Conservation (phyloP, 2,888 invertebrate genomes). For the Nomada ruficornis region DNA sequence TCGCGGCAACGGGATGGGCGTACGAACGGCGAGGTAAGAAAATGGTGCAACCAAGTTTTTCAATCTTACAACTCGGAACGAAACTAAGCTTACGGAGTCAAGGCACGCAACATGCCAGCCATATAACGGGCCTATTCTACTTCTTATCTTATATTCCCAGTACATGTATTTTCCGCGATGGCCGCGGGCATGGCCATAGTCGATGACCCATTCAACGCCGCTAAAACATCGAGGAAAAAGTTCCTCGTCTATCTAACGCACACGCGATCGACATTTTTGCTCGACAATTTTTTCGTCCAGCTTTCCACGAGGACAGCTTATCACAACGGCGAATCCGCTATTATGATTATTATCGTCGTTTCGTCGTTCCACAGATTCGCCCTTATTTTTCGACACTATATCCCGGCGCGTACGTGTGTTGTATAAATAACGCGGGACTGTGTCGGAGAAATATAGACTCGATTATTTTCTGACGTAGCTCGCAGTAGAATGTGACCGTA, state of each 20-base stretch:
- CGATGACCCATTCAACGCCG: slow-evolving; percentile 33
- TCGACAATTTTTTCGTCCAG: slow-evolving; percentile 2
- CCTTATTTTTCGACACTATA: not conserved
- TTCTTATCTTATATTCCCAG: slow-evolving; percentile 63
- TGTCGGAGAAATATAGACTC: not conserved
- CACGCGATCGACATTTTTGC: not conserved
- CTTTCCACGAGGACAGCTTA: slow-evolving; percentile 5
- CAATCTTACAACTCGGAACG: slow-evolving; percentile 72
- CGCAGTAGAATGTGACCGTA: not conserved
- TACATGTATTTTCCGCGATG: slow-evolving; percentile 52
- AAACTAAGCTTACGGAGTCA: slow-evolving; percentile 66
- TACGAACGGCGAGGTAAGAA: slow-evolving; percentile 16
- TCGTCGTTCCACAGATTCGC: slow-evolving; percentile 2
- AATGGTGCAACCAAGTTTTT: slow-evolving; percentile 71
- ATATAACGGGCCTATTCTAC: slow-evolving; percentile 69
- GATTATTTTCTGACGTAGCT: not conserved
- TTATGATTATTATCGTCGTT: slow-evolving; percentile 18
- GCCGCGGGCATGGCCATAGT: slow-evolving; percentile 33
- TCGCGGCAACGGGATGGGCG: slow-evolving; percentile 3
- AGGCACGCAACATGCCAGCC: slow-evolving; percentile 65
- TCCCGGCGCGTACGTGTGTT: not conserved
- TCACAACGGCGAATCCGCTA: slow-evolving; percentile 2
- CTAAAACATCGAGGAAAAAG: slow-evolving; percentile 36
- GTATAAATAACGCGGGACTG: not conserved
- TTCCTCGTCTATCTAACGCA: slow-evolving; percentile 11